Conservation (phyloP, 37 sponge, comb jelly and placozoan species). For the Hexactinellida sp. region DNA sequence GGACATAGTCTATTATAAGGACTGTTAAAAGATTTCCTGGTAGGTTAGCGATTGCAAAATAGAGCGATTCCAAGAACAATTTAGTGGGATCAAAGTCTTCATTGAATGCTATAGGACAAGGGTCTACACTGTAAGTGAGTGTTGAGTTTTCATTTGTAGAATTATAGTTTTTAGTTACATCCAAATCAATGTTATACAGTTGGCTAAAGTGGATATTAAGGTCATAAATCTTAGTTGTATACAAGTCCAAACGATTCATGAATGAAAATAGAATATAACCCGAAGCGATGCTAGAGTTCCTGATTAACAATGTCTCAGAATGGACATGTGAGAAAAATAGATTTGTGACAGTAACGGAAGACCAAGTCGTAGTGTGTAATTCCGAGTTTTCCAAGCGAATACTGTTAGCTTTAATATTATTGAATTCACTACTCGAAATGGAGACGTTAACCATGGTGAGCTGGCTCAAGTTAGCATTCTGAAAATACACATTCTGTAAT, state of each 20-base stretch:
- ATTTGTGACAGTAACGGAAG: background rate
- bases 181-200: background rate
- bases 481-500: background rate
- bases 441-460: background rate
- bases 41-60: background rate
- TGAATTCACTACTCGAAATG: background rate
- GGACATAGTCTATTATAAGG: background rate
- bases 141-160: background rate
- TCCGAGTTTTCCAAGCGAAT: background rate
- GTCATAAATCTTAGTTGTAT: background rate
- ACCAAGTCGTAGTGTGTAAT: background rate
- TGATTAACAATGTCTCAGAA: background rate
- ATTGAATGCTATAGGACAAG: background rate
- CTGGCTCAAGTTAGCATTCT: background rate
- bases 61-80: conserved; percentile 17
- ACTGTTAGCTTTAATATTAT: background rate
- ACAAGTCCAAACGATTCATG: background rate
- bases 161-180: background rate
- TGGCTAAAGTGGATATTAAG: background rate
- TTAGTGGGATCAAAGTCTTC: background rate
- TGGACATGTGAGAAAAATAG: background rate
- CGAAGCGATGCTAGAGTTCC: background rate
- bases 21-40: conserved; percentile 18
- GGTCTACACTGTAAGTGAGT: background rate
- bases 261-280: background rate